Conservation (phyloP, 2,797 vertebrate genomes). For the Petrocephalus sullivani region DNA sequence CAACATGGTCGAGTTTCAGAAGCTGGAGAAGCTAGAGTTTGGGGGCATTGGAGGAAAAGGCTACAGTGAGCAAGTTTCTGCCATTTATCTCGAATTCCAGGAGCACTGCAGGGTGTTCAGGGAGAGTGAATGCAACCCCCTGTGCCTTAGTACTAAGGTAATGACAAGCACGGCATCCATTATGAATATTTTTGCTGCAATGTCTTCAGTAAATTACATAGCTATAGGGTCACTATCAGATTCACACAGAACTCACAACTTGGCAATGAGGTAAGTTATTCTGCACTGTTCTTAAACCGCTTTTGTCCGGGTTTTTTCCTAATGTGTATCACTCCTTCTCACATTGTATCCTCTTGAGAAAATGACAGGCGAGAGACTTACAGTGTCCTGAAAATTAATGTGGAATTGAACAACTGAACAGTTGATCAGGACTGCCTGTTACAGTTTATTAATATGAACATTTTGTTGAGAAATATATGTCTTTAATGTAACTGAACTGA, state of each 20-base stretch:
- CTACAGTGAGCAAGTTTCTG: slow-evolving; percentile 57
- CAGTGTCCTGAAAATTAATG: not conserved
- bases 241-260: not conserved
- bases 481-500: no score
- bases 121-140: slow-evolving; percentile 52
- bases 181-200: not conserved
- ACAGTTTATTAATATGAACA: not conserved
- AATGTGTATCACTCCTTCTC: not conserved
- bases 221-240: not conserved
- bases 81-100: slow-evolving; percentile 59
- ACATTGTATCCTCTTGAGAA: not conserved
- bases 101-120: slow-evolving; percentile 58
- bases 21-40: slow-evolving; percentile 73
- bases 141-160: slow-evolving; percentile 59
- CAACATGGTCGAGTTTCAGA: slow-evolving; percentile 66
- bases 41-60: slow-evolving; percentile 59
- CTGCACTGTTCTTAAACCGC: not conserved
- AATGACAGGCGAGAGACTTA: not conserved
- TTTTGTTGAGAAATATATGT: no score
- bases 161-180: slow-evolving; percentile 12
- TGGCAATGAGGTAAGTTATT: not conserved
- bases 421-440: not conserved
- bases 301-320: not conserved
- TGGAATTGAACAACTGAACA: not conserved
- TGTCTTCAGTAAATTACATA: not conserved